Conservation (phyloP, 2,888 invertebrate genomes). For the Melanostoma mellinum region DNA sequence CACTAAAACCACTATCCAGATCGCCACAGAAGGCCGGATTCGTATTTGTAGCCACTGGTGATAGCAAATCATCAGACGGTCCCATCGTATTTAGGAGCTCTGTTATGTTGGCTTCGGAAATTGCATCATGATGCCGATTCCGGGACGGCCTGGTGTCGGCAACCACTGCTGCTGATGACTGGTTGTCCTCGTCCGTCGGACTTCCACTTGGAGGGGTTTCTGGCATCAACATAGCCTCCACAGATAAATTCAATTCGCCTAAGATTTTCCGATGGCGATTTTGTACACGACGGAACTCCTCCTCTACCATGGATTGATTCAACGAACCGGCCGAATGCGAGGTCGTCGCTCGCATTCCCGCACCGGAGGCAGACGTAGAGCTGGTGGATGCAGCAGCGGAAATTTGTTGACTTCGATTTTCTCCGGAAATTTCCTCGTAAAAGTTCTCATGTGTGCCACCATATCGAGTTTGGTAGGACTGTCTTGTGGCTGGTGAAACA, state of each 20-base stretch:
- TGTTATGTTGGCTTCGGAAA: constrained; percentile 86
- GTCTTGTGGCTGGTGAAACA: constrained; percentile 81
- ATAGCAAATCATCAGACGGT: constrained; percentile 83
- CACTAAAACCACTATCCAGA: constrained; percentile 92
- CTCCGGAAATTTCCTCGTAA: constrained; percentile 76
- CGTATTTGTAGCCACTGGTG: constrained; percentile 73
- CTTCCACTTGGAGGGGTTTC: constrained; percentile 84
- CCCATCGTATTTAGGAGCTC: constrained; percentile 85
- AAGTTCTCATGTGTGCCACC: constrained; percentile 83
- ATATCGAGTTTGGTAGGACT: constrained; percentile 89
- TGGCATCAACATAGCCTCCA: constrained; percentile 95
- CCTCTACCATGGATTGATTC: constrained; percentile 89
- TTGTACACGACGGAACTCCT: constrained; percentile 92
- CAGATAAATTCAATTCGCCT: constrained; percentile 92
- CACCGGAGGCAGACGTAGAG: constrained; percentile 41
- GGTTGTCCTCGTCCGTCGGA: constrained; percentile 81
- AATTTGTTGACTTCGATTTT: constrained; percentile 63
- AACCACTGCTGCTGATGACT: constrained; percentile 45
- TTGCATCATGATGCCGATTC: constrained; percentile 84
- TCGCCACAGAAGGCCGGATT: constrained; percentile 83
- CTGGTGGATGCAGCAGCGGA: constrained; percentile 40
- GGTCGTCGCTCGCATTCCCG: constrained; percentile 74
- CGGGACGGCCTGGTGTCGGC: constrained; percentile 47
- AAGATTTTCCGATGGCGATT: constrained; percentile 91
- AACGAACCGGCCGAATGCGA: constrained; percentile 86